A percentile compares a stretch with the other conserved stretches of the same genome.
phyloP scores from a whole-genome alignment of 2,888 invertebrate species.

The Pheosia gnoma region DNA sequence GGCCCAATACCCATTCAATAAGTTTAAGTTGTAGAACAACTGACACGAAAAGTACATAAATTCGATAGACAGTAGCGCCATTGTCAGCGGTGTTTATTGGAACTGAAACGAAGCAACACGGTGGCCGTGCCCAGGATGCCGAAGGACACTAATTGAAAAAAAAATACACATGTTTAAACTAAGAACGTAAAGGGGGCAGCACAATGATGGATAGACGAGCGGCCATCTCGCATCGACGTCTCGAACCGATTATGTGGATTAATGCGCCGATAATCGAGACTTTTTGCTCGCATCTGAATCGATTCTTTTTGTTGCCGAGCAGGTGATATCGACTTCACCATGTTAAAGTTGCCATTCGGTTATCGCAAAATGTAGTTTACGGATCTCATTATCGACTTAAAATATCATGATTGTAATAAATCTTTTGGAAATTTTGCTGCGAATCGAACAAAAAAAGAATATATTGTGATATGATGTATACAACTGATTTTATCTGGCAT shows the following conservation, averaged over 20 bases:
- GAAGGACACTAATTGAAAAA: constrained; percentile 46
- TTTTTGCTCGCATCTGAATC: constrained; percentile 47
- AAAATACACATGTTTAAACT: constrained; percentile 39
- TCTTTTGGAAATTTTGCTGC: constrained; percentile 27
- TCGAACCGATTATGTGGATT: constrained; percentile 65
- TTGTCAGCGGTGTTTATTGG: neutral
- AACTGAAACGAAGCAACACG: constrained; percentile 21
- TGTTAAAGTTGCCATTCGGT: constrained; percentile 34
- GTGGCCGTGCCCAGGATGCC: constrained; percentile 44
- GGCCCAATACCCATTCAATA: no score
- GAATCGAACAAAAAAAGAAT: neutral
- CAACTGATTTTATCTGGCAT: neutral
- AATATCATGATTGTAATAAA: constrained; percentile 38
- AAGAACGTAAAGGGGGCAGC: constrained; percentile 30
- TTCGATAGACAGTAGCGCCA: neutral
- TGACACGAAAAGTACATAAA: no score
- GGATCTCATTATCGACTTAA: constrained; percentile 43
- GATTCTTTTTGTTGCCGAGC: constrained; percentile 48
- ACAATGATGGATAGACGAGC: constrained; percentile 61
- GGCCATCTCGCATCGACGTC: constrained; percentile 43
- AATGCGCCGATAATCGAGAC: constrained; percentile 65
- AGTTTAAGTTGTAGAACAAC: no score
- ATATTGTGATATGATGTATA: neutral
- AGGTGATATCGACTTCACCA: constrained; percentile 55
- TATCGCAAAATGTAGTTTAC: constrained; percentile 39